These are phyloP conservation scores for Drosophila oshimai DNA, from an alignment of 1,140 invertebrate species.

Conservation along the genomic window DNA sequence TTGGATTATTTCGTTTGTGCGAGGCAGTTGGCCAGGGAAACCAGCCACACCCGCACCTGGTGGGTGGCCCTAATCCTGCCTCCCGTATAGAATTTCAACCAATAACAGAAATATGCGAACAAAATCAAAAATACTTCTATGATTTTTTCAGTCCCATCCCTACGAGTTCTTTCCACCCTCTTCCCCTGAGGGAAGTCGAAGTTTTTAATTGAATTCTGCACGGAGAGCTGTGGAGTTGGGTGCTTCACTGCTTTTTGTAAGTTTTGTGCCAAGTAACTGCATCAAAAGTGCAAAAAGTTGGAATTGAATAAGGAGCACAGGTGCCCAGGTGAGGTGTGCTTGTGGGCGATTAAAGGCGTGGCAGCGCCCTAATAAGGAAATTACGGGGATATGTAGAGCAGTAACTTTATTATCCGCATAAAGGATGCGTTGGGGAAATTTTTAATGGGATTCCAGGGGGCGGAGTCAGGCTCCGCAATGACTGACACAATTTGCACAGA, in stretches of 20 bases:
- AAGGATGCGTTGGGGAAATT: constrained; percentile 1
- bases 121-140: constrained; percentile 57
- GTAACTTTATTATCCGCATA: constrained; percentile 4
- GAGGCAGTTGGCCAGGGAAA: constrained; percentile 36
- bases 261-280: constrained; percentile 52
- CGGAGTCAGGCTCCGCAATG: background rate
- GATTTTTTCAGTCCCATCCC: constrained; percentile 21
- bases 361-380: constrained; percentile 35
- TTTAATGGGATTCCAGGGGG: background rate
- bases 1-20: constrained; percentile 69
- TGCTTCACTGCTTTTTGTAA: constrained; percentile 28
- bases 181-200: constrained; percentile 10
- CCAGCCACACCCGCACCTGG: background rate
- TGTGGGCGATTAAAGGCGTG: constrained; percentile 15
- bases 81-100: constrained; percentile 35
- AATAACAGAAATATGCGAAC: constrained; percentile 41
- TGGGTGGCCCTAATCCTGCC: constrained; percentile 23
- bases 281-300: constrained; percentile 41
- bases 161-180: background rate
- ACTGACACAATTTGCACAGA: constrained; percentile 7
- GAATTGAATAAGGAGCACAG: constrained; percentile 34
- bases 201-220: constrained; percentile 62
- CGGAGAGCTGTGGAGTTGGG: constrained; percentile 24
- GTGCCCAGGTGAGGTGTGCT: background rate
- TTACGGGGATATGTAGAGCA: constrained; percentile 18